Evolutionary conservation across 30 jellyfish, hydroid and myxozoan genomes (phyloP).

Genomic region (Rhopilema esculentum): DNA sequence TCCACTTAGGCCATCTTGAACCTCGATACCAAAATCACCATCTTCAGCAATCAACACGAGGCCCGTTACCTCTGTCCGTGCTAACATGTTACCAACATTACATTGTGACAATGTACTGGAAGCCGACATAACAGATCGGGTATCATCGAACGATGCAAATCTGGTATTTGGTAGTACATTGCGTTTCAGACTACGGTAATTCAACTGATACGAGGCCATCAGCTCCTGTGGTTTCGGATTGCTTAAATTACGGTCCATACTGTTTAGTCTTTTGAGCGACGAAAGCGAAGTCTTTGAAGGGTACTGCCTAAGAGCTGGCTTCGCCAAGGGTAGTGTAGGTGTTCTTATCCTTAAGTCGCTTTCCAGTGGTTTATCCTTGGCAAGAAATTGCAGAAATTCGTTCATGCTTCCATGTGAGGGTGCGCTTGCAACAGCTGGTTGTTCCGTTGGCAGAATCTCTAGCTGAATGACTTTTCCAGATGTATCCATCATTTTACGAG

Average conservation of each 20-base stretch:
- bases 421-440: conserved; percentile 1
- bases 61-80: conserved; percentile 54
- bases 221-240: conserved; percentile 34
- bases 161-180: conserved; percentile 17
- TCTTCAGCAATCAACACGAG: conserved; percentile 72
- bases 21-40: conserved; percentile 73
- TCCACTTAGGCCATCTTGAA: conserved; percentile 66
- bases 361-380: conserved; percentile 31
- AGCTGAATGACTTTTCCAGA: conserved; percentile 55
- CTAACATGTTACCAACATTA: conserved; percentile 65
- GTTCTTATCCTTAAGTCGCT: conserved; percentile 29
- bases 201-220: conserved; percentile 22
- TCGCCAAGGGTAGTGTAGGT: conserved; percentile 24
- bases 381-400: conserved; percentile 43
- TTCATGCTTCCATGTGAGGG: conserved; percentile 32
- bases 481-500: conserved; percentile 61
- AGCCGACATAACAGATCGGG: conserved; percentile 63
- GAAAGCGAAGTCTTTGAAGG: conserved; percentile 64
- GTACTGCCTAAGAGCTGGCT: conserved; percentile 52
- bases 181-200: conserved; percentile 58
- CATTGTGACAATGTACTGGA: conserved; percentile 72
- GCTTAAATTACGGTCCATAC: conserved; percentile 26
- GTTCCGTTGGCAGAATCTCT: conserved; percentile 34
- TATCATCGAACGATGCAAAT: conserved; percentile 54
- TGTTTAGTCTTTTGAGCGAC: conserved; percentile 52